A percentile compares a stretch with the other conserved stretches of the same genome.
These are phyloP conservation scores for Amblyopsis hoosieri DNA, from an alignment of 2,797 vertebrate genomes.

Conservation along the genomic window DNA sequence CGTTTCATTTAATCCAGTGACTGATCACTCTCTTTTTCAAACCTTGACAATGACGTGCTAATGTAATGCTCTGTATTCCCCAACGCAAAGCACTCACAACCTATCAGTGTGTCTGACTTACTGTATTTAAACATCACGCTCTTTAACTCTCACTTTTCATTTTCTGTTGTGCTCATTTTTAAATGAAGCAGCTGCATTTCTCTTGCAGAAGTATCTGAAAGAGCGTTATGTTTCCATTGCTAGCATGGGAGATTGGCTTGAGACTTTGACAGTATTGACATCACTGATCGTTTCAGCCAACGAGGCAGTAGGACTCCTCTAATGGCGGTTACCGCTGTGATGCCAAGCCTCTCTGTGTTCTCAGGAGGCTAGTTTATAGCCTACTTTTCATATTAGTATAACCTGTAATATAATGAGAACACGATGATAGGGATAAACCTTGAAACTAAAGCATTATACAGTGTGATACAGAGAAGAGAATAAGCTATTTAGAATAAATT, in stretches of 20 bases:
- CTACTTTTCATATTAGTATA: too few relatives aligned
- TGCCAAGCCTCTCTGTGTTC: slow-evolving; percentile 46
- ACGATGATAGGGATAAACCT: not conserved
- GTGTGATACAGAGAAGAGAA: not conserved
- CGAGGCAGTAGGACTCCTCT: slow-evolving; percentile 52
- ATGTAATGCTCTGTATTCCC: slow-evolving; percentile 27
- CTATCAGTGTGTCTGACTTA: slow-evolving; percentile 26
- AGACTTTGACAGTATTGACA: slow-evolving; percentile 10
- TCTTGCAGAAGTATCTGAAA: not conserved
- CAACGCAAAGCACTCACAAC: slow-evolving; percentile 29
- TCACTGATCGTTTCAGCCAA: slow-evolving; percentile 63
- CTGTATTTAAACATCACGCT: slow-evolving; percentile 35
- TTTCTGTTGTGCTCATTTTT: slow-evolving; percentile 1
- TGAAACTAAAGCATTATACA: not conserved
- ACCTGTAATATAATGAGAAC: slow-evolving; percentile 7
- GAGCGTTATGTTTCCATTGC: too few relatives aligned
- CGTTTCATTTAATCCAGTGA: slow-evolving; percentile 22
- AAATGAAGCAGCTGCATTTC: not conserved
- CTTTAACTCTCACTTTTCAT: slow-evolving; percentile 27
- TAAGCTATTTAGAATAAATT: too few relatives aligned
- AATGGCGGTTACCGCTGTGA: slow-evolving; percentile 52
- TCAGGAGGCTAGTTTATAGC: slow-evolving; percentile 16
- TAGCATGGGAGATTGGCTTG: too few relatives aligned
- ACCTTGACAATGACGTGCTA: slow-evolving; percentile 10
- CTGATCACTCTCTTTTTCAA: not conserved